phyloP scores from a whole-genome alignment of 53 echinoderm and acorn worm species.

The Astropecten irregularis region DNA sequence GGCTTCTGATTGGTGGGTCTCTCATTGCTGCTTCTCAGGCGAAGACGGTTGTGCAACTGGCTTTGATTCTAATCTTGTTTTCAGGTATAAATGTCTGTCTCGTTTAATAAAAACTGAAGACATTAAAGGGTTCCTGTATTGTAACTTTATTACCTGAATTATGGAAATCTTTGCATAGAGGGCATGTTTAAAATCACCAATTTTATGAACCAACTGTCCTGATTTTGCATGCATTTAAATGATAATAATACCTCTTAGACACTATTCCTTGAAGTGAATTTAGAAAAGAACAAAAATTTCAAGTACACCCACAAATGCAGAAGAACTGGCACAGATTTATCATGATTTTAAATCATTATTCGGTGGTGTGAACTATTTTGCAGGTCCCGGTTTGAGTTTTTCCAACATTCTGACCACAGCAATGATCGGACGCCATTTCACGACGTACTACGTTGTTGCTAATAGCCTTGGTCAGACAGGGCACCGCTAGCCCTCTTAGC shows the following conservation, averaged over 20 bases:
- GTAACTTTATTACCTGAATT: no score
- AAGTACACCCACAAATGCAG: no score
- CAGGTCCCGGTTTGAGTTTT: constrained; percentile 1
- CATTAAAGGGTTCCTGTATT: neutral
- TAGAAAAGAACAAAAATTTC: no score
- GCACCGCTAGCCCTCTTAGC: neutral
- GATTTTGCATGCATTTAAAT: no score
- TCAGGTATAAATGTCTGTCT: neutral
- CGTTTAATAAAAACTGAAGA: neutral
- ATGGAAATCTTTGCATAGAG: no score
- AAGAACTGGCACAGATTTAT: no score
- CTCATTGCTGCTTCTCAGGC: neutral
- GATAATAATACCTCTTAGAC: no score
- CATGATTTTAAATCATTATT: no score
- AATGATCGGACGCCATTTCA: neutral
- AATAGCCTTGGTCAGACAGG: constrained; percentile 8
- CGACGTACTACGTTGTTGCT: neutral
- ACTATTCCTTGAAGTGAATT: no score
- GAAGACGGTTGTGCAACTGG: neutral
- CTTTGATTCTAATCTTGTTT: neutral
- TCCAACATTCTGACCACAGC: neutral
- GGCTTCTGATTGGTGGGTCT: constrained; percentile 14
- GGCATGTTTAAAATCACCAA: no score
- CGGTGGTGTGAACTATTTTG: no score
- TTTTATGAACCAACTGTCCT: no score